These are phyloP conservation scores for Lithobates pipiens DNA, from an alignment of 2,797 vertebrate species.

Conservation along the genomic window DNA sequence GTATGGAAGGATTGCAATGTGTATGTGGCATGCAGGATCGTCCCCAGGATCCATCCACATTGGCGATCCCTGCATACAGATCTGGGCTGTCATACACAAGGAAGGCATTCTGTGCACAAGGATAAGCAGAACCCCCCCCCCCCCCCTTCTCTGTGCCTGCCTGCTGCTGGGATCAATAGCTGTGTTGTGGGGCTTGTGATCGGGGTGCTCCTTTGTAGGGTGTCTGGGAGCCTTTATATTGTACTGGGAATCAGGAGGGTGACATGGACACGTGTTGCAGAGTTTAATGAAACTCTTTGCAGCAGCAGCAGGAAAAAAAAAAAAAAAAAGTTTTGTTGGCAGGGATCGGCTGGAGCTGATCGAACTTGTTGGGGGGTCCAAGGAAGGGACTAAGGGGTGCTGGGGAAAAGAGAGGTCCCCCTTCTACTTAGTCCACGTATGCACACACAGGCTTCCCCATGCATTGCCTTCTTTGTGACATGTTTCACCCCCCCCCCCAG, in stretches of 20 bases:
- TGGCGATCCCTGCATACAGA: neutral
- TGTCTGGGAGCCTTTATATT: neutral
- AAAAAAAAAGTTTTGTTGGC: constrained; percentile 2
- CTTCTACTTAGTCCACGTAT: constrained; percentile 84
- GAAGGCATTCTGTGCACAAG: neutral
- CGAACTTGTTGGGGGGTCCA: too few relatives aligned
- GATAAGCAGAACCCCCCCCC: too few relatives aligned
- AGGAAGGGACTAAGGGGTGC: too few relatives aligned
- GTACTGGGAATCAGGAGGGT: neutral
- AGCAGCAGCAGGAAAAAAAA: neutral
- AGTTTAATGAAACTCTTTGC: neutral
- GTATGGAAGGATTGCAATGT: neutral
- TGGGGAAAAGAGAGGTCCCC: too few relatives aligned
- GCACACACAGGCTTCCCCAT: constrained; percentile 72
- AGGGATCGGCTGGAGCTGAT: neutral
- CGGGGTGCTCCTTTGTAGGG: neutral
- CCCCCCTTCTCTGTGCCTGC: neutral
- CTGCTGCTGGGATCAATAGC: neutral
- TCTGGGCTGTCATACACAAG: neutral
- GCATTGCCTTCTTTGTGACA: constrained; percentile 81
- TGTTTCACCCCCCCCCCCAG: constrained; percentile 82
- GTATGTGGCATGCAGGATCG: neutral
- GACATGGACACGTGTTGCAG: constrained; percentile 34
- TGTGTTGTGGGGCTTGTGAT: neutral
- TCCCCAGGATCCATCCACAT: neutral